A percentile compares a stretch with the other conserved stretches of the same genome.
These are phyloP conservation scores for Melanerpes aurifrons DNA, from an alignment of 2,113 vertebrate species.

Conservation along the genomic window DNA sequence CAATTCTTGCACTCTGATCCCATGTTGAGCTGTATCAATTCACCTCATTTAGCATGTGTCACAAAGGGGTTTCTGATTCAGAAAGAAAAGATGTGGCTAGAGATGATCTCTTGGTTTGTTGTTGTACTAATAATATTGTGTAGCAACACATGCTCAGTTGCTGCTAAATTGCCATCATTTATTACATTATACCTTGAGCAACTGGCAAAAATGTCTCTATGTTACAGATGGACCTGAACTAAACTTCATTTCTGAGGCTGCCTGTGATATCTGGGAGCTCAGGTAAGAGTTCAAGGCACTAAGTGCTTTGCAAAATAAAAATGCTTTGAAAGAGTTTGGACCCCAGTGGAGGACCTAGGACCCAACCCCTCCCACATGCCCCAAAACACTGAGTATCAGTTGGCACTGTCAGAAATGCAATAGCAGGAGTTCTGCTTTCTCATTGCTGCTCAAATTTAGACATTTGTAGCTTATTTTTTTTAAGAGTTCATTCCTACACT, in stretches of 20 bases:
- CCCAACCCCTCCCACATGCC: rapidly evolving
- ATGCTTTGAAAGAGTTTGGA: not conserved
- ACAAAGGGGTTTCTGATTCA: slow-evolving; percentile 47
- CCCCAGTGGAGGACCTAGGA: not conserved
- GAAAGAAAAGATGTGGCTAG: slow-evolving; percentile 58
- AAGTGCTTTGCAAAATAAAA: not conserved
- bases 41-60: slow-evolving; percentile 52
- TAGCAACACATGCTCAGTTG: slow-evolving; percentile 66
- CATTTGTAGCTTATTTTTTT: not conserved
- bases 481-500: not conserved
- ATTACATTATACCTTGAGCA: slow-evolving; percentile 55
- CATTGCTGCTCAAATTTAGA: not conserved
- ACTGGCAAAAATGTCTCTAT: slow-evolving; percentile 9
- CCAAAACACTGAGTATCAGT: not conserved
- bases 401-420: not conserved
- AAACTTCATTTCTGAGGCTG: not conserved
- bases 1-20: too few species aligned
- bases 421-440: not conserved
- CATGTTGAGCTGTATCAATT: slow-evolving; percentile 57
- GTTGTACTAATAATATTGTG: slow-evolving; percentile 57
- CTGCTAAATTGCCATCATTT: slow-evolving; percentile 65
- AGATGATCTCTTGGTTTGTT: slow-evolving; percentile 68
- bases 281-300: not conserved
- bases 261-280: not conserved
- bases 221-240: not conserved